Conservation (phyloP, 2,797 vertebrate species). For the Gila robusta region DNA sequence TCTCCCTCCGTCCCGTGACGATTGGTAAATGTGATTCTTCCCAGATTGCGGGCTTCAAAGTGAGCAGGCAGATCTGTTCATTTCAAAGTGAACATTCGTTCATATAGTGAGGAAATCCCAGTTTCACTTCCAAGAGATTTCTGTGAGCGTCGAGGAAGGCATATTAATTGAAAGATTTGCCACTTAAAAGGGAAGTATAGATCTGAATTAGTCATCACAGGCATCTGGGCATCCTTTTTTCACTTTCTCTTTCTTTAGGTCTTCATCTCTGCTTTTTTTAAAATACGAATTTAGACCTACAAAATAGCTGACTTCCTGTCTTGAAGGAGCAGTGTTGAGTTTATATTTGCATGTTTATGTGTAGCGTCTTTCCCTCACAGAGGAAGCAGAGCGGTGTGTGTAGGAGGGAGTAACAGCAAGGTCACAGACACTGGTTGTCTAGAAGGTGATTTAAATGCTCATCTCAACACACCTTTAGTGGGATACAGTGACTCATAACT, state of each 20-base stretch:
- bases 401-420: constrained; percentile 47
- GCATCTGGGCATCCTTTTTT: not conserved
- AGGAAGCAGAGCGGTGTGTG: constrained; percentile 9
- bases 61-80: constrained; percentile 52
- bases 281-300: not conserved
- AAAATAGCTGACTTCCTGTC: not conserved
- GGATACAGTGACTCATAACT: constrained; percentile 66
- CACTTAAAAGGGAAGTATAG: constrained; percentile 37
- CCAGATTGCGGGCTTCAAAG: constrained; percentile 44
- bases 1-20: constrained; percentile 49
- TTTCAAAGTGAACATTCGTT: constrained; percentile 31
- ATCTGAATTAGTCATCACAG: constrained; percentile 37
- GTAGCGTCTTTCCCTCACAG: constrained; percentile 19
- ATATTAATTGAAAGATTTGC: constrained; percentile 44
- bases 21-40: constrained; percentile 53
- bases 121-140: constrained; percentile 22
- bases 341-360: constrained; percentile 21
- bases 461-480: constrained; percentile 61
- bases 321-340: constrained; percentile 6
- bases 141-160: constrained; percentile 14
- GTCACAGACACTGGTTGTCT: constrained; percentile 64
- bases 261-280: constrained; percentile 1
- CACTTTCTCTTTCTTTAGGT: not conserved
- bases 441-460: constrained; percentile 71
- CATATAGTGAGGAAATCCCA: constrained; percentile 19